These are phyloP conservation scores for Agrotis ipsilon DNA, from an alignment of 2,888 invertebrate species.

Conservation along the genomic window DNA sequence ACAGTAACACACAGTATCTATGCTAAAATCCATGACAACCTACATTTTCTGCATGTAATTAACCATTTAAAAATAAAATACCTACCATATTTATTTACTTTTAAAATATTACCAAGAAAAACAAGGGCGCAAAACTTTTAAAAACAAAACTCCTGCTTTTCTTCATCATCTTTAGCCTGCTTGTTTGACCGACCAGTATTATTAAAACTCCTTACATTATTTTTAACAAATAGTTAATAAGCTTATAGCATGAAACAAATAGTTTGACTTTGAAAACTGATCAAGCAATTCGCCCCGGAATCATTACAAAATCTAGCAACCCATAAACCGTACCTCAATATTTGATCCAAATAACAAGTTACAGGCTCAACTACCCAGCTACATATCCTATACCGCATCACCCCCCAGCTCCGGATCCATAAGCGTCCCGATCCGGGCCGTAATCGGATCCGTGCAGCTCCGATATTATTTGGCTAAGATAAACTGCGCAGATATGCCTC, in stretches of 20 bases:
- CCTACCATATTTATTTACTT: neutral
- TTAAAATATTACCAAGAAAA: too few species aligned
- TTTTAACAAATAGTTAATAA: too few species aligned
- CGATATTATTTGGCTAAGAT: conserved; percentile 73
- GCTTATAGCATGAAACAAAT: too few species aligned
- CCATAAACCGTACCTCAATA: conserved; percentile 7
- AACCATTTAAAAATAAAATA: too few species aligned
- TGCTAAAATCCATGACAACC: too few species aligned
- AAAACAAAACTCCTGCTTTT: neutral
- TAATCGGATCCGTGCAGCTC: conserved; percentile 73
- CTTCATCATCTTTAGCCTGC: neutral
- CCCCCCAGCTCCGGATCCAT: conserved; percentile 31
- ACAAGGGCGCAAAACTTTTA: neutral
- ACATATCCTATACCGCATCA: conserved; percentile 36
- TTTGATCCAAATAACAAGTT: conserved; percentile 15
- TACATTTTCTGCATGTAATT: too few species aligned
- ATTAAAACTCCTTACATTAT: too few species aligned
- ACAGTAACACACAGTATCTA: too few species aligned
- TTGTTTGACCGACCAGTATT: too few species aligned
- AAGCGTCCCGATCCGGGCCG: conserved; percentile 50
- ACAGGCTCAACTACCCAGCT: neutral
- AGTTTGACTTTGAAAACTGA: too few species aligned
- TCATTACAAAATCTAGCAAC: neutral
- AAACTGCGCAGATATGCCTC: conserved; percentile 62
- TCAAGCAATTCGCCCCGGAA: neutral